Base-by-base conservation (phyloP, 2,888 invertebrate genomes). In the Drosophila ochracea region DNA sequence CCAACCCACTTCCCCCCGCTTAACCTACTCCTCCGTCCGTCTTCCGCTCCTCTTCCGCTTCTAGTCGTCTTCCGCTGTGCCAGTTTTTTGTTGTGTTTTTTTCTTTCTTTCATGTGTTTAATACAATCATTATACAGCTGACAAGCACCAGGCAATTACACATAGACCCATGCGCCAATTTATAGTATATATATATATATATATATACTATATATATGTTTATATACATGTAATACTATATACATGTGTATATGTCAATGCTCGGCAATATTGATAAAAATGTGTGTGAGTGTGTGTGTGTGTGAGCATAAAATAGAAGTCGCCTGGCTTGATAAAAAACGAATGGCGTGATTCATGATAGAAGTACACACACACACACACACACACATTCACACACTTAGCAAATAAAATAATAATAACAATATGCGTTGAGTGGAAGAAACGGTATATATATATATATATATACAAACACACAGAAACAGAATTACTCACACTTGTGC, bases 311-410 rank as follows among this genome's bases (percentile, higher is more conserved):
- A 68, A 69, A 66, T 77, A 76, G 65, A 65, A 70, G 59, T 64
- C 63, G 62, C 49, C 58, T 54, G 57, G 33, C 53, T 72, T 84
- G 87, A 84, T 84, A 84, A 85, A 83, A 67, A 57, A 68, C 82
- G 75, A 83, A 86, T 84, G 86, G 83, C 86, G 83, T 84, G 84
- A 84, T 86, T 84, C 84, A 84, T 59, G 73, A 71, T 70, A 79
- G 77, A 68, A 73, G 66, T 54, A 50, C 50, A 61, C 47, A 25
- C n/a, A 1, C 43, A 31, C 33, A 35, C 35, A 35, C 47, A 19
- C 50, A 21, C n/a, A n/a, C 30, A 30, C 30, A 7, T 13, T 7
- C 10, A 43, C 21, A 37, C 33, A 41, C 35, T 25, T 37, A 39
- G 43, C 55, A 43, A 31, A 53, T 31, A 37, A 47, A 62, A 65